Evolutionary conservation across 2,888 invertebrate genomes (phyloP).

Genomic region (Lacanobia oleracea): DNA sequence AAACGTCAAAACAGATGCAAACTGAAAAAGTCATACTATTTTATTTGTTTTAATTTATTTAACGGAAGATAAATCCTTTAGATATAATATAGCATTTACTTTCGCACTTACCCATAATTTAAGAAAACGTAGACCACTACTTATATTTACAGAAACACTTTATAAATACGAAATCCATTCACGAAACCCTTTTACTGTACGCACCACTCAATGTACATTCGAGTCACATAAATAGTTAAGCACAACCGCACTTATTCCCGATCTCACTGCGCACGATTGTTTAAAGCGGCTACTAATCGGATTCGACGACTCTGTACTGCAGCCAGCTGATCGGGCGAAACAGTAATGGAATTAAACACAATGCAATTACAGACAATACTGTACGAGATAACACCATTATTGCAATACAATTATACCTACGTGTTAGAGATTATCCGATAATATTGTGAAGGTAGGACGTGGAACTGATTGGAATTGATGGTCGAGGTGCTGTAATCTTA

Average conservation of each 20-base stretch:
- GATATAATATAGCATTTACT: too few relatives aligned
- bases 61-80: too few relatives aligned
- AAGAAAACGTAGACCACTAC: background rate
- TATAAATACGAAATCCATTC: too few relatives aligned
- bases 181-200: background rate
- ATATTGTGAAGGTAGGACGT: slow-evolving; percentile 37
- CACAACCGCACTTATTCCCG: slow-evolving; percentile 55
- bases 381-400: slow-evolving; percentile 69
- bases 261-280: slow-evolving; percentile 55
- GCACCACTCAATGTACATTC: background rate
- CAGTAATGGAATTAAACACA: slow-evolving; percentile 83
- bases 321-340: slow-evolving; percentile 71
- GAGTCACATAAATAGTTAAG: slow-evolving; percentile 44
- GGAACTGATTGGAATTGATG: slow-evolving; percentile 49
- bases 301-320: slow-evolving; percentile 70
- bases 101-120: background rate
- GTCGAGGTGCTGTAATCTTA: slow-evolving; percentile 17
- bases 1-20: too few relatives aligned
- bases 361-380: slow-evolving; percentile 82
- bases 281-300: slow-evolving; percentile 78
- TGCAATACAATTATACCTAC: slow-evolving; percentile 56
- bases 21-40: too few relatives aligned
- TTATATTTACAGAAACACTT: background rate
- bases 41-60: too few relatives aligned
- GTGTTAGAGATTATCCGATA: slow-evolving; percentile 56